Percentiles rank a stretch among this genome's conserved stretches.
phyloP scores from a whole-genome alignment of 2,113 vertebrate species.

The Scophthalmus maximus region DNA sequence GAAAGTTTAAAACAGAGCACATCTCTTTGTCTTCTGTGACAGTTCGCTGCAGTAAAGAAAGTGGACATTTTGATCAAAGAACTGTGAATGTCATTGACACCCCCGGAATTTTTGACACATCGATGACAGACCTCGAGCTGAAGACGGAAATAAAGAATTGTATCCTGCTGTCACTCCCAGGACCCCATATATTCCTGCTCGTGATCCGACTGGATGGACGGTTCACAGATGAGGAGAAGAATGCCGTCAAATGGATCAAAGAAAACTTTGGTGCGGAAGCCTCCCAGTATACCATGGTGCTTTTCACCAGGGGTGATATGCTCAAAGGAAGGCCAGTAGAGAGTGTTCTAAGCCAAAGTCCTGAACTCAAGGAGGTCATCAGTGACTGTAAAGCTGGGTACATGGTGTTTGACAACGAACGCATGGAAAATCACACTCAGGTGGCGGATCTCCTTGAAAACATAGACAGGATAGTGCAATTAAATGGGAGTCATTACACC shows the following conservation, averaged over 20 bases:
- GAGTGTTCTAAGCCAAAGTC: background rate
- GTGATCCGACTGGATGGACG: slow-evolving; percentile 44
- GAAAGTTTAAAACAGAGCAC: slow-evolving; percentile 14
- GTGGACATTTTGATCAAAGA: background rate
- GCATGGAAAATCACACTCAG: slow-evolving; percentile 36
- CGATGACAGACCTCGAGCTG: background rate
- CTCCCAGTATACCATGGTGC: slow-evolving; percentile 38
- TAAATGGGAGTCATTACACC: slow-evolving; percentile 43
- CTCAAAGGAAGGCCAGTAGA: background rate
- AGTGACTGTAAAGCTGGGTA: slow-evolving; percentile 14
- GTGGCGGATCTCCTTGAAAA: slow-evolving; percentile 53
- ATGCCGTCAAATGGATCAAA: slow-evolving; percentile 43
- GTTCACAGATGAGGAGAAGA: slow-evolving; percentile 54
- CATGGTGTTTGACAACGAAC: slow-evolving; percentile 55
- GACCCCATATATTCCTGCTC: slow-evolving; percentile 71
- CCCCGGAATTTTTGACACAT: slow-evolving; percentile 72
- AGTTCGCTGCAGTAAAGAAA: background rate
- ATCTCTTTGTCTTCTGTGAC: slow-evolving; percentile 13
- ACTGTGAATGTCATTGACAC: slow-evolving; percentile 68
- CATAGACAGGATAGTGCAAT: slow-evolving; percentile 44
- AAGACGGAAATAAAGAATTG: slow-evolving; percentile 59
- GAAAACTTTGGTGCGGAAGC: slow-evolving; percentile 59
- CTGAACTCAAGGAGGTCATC: slow-evolving; percentile 13
- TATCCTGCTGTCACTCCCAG: slow-evolving; percentile 56
- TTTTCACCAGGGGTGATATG: slow-evolving; percentile 50